Evolutionary conservation across 92 coral and sea anemone genomes (phyloP).

Genomic region (Parazoanthus swiftii): DNA sequence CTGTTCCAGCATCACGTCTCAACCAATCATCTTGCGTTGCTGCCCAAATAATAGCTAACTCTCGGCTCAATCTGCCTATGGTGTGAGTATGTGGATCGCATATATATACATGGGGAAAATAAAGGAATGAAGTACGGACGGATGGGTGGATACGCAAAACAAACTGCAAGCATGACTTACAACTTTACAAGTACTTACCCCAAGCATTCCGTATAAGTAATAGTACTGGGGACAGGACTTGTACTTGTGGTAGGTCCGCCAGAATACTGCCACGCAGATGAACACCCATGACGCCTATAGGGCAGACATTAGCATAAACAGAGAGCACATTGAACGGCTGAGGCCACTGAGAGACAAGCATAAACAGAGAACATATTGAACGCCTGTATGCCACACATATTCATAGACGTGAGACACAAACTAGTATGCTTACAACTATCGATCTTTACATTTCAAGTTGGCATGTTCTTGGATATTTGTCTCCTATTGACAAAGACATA

Average conservation of each 20-base stretch:
- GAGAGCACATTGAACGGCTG: background rate
- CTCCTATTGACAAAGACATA: too few relatives aligned
- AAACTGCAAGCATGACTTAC: background rate
- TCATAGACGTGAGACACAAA: too few relatives aligned
- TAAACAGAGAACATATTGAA: background rate
- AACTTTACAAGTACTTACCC: conserved; percentile 31
- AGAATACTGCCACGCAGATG: conserved; percentile 44
- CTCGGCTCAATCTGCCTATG: too few relatives aligned
- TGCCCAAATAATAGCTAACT: too few relatives aligned
- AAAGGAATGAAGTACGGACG: too few relatives aligned
- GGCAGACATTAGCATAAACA: background rate
- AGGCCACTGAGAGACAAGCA: background rate
- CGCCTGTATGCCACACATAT: too few relatives aligned
- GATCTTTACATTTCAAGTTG: too few relatives aligned
- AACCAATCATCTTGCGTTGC: too few relatives aligned
- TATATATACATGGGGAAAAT: background rate
- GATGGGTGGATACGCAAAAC: background rate
- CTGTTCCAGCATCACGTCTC: too few relatives aligned
- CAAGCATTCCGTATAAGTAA: background rate
- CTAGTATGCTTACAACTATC: too few relatives aligned
- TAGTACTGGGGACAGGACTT: background rate
- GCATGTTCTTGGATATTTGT: too few relatives aligned
- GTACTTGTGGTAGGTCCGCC: conserved; percentile 64
- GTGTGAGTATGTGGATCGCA: too few relatives aligned
- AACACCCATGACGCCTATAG: conserved; percentile 40